phyloP scores from a whole-genome alignment of 2,113 vertebrate species.

The Guaruba guarouba region DNA sequence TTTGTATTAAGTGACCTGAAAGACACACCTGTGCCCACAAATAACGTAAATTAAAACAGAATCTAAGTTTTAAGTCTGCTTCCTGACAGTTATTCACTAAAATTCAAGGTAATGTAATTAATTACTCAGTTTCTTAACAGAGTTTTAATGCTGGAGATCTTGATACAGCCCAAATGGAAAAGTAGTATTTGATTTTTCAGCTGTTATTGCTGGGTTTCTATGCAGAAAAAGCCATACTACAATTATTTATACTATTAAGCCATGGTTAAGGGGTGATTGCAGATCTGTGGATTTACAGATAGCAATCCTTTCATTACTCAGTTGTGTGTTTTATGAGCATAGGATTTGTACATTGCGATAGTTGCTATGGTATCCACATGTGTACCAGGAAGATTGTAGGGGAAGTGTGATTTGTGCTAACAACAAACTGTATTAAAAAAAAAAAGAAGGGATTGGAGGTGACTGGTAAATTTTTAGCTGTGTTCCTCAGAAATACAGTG shows the following conservation, averaged over 20 bases:
- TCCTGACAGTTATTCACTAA: slow-evolving; percentile 24
- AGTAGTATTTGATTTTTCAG: not conserved
- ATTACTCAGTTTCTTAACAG: slow-evolving; percentile 4
- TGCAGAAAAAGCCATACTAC: not conserved
- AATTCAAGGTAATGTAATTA: slow-evolving; percentile 3
- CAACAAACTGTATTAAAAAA: not conserved
- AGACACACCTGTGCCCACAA: not conserved
- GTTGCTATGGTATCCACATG: slow-evolving; percentile 54
- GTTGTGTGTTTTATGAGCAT: slow-evolving; percentile 18
- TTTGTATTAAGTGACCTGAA: not conserved
- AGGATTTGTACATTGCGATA: slow-evolving; percentile 28
- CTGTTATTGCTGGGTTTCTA: not conserved
- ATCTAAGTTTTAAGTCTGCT: not conserved
- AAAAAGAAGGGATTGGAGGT: not conserved
- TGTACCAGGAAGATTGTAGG: not conserved
- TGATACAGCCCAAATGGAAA: not conserved
- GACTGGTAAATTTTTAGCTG: not conserved
- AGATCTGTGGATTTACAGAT: slow-evolving; percentile 29
- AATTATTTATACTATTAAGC: slow-evolving; percentile 4
- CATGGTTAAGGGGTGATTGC: slow-evolving; percentile 6
- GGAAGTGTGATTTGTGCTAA: slow-evolving; percentile 34
- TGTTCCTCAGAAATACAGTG: not conserved
- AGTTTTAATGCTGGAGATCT: not conserved
- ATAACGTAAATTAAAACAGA: slow-evolving; percentile 28
- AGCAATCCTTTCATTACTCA: slow-evolving; percentile 27